Conservation (phyloP, 2,113 vertebrate genomes). For the Chionis minor region DNA sequence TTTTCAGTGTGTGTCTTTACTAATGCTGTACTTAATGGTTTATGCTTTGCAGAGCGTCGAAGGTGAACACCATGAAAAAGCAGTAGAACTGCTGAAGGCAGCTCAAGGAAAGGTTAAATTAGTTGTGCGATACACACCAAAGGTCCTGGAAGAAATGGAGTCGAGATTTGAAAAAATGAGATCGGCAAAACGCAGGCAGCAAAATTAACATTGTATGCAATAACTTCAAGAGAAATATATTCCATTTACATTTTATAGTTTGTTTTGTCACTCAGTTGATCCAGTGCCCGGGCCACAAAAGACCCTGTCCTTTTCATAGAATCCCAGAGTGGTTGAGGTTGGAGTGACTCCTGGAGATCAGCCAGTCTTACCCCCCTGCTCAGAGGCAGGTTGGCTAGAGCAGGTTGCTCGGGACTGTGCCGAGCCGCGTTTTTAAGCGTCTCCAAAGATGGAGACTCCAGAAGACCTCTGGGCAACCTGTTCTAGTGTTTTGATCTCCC, state of each 20-base stretch:
- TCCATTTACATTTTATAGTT: slow-evolving; percentile 46
- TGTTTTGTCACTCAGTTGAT: slow-evolving; percentile 59
- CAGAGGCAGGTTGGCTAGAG: neutral
- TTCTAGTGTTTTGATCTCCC: neutral
- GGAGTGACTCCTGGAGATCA: neutral
- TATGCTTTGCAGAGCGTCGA: slow-evolving; percentile 87
- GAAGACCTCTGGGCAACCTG: neutral
- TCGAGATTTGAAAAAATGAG: slow-evolving; percentile 98
- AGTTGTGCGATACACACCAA: slow-evolving; percentile 95
- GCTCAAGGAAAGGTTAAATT: slow-evolving; percentile 96
- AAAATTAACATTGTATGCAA: slow-evolving; percentile 79
- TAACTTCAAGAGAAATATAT: slow-evolving; percentile 30
- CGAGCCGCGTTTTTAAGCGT: neutral
- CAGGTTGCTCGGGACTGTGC: neutral
- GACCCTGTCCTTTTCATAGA: neutral
- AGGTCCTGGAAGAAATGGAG: slow-evolving; percentile 97
- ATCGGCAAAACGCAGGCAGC: slow-evolving; percentile 96
- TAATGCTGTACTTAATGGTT: neutral
- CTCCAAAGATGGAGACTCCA: neutral
- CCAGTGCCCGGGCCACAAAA: slow-evolving; percentile 12
- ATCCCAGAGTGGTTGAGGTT: neutral
- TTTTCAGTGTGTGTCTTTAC: neutral
- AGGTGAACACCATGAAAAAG: slow-evolving; percentile 97
- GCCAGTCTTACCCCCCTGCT: neutral
- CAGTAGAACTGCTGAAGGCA: slow-evolving; percentile 95